Evolutionary conservation across 2,888 invertebrate species (phyloP).

Genomic region (Drosophila mercatorum): DNA sequence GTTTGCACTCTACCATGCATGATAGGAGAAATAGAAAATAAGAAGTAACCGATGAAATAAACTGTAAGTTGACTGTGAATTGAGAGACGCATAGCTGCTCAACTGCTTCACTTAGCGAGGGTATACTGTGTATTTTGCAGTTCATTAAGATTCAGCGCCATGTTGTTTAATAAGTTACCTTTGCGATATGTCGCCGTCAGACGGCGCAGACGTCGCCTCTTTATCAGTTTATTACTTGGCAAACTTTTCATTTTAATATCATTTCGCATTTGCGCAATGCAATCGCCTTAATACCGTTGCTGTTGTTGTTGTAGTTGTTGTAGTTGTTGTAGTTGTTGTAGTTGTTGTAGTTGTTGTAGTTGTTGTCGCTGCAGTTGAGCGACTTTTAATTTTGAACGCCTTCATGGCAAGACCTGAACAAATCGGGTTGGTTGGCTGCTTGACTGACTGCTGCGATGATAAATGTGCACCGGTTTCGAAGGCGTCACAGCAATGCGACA

Average conservation of each 20-base stretch:
- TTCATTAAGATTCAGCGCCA: slow-evolving; percentile 66
- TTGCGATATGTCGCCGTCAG: slow-evolving; percentile 77
- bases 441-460: slow-evolving; percentile 67
- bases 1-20: no score
- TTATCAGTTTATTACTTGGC: slow-evolving; percentile 81
- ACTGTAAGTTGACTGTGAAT: no score
- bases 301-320: slow-evolving; percentile 20
- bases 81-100: no score
- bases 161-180: slow-evolving; percentile 78
- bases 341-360: slow-evolving; percentile 10
- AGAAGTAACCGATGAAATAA: no score
- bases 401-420: slow-evolving; percentile 66
- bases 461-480: slow-evolving; percentile 73
- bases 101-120: background rate
- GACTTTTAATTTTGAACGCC: slow-evolving; percentile 83
- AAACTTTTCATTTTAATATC: slow-evolving; percentile 81
- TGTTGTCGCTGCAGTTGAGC: slow-evolving; percentile 61
- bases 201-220: slow-evolving; percentile 79
- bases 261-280: slow-evolving; percentile 73
- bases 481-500: slow-evolving; percentile 49
- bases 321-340: slow-evolving; percentile 23
- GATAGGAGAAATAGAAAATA: no score
- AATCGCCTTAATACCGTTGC: slow-evolving; percentile 53
- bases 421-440: slow-evolving; percentile 70
- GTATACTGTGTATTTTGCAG: slow-evolving; percentile 22